Percentiles rank a stretch among this genome's conserved stretches.
phyloP scores from a whole-genome alignment of 1,140 invertebrate genomes.

The Papilio dardanus region DNA sequence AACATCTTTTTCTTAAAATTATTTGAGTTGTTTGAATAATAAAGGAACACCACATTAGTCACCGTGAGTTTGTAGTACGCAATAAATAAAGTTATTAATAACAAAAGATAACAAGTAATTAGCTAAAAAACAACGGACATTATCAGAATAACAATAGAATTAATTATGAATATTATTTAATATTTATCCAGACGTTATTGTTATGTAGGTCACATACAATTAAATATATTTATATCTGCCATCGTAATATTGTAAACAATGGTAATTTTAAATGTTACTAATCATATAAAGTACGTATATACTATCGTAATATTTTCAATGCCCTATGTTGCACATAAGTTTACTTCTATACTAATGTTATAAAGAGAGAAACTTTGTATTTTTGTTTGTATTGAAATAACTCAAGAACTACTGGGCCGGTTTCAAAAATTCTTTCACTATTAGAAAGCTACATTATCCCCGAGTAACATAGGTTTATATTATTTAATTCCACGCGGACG shows the following conservation, averaged over 20 bases:
- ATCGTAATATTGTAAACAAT: background rate
- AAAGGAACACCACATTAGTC: background rate
- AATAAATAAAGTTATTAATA: background rate
- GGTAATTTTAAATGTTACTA: background rate
- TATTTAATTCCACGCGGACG: too few relatives aligned
- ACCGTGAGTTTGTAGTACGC: background rate
- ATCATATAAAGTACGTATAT: background rate
- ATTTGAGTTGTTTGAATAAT: background rate
- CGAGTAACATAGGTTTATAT: too few relatives aligned
- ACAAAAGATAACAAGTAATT: background rate
- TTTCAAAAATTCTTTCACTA: too few relatives aligned
- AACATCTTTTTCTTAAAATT: too few relatives aligned
- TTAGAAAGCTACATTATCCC: too few relatives aligned
- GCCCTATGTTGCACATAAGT: too few relatives aligned
- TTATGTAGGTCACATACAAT: background rate
- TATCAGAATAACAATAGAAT: slow-evolving; percentile 16
- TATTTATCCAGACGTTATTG: slow-evolving; percentile 14
- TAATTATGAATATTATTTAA: slow-evolving; percentile 6
- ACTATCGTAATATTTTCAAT: too few relatives aligned
- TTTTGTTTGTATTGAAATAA: too few relatives aligned
- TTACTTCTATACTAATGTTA: too few relatives aligned
- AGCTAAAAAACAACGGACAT: background rate
- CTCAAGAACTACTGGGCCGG: too few relatives aligned
- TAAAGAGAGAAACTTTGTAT: too few relatives aligned
- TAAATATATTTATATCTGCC: background rate